Conservation (phyloP, 2,888 invertebrate genomes). For the Euplagia quadripunctaria region DNA sequence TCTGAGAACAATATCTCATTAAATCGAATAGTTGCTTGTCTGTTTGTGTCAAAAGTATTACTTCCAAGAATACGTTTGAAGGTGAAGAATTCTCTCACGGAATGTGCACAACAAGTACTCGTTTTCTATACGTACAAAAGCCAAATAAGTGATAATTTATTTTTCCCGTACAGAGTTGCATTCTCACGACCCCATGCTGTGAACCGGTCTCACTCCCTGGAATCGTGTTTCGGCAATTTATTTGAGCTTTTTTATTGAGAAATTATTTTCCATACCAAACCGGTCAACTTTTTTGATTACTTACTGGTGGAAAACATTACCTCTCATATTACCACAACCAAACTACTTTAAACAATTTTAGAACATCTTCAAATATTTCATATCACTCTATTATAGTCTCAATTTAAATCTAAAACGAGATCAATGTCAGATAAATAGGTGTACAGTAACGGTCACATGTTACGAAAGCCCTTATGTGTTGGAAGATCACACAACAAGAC, state of each 20-base stretch:
- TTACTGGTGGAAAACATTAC: no score
- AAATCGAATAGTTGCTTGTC: background rate
- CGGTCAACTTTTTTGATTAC: background rate
- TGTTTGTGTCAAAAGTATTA: background rate
- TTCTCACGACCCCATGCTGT: slow-evolving; percentile 50
- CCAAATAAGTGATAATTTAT: slow-evolving; percentile 21
- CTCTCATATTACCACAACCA: no score
- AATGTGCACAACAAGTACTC: slow-evolving; percentile 26
- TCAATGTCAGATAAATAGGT: slow-evolving; percentile 10
- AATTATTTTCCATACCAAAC: slow-evolving; percentile 27
- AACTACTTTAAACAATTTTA: background rate
- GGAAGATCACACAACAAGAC: slow-evolving; percentile 38
- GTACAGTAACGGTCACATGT: background rate
- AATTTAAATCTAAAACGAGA: slow-evolving; percentile 1
- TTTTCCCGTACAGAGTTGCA: slow-evolving; percentile 35
- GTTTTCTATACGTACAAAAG: slow-evolving; percentile 24
- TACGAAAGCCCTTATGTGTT: slow-evolving; percentile 26
- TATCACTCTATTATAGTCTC: background rate
- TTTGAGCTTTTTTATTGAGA: slow-evolving; percentile 26
- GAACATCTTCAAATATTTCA: background rate
- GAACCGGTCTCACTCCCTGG: slow-evolving; percentile 48
- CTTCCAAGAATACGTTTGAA: slow-evolving; percentile 43
- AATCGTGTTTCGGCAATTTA: slow-evolving; percentile 42
- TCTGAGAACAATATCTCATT: slow-evolving; percentile 11
- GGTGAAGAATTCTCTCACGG: slow-evolving; percentile 35